These are phyloP conservation scores for Minunthozetes semirufus DNA, from an alignment of 2,888 invertebrate genomes.

Conservation along the genomic window DNA sequence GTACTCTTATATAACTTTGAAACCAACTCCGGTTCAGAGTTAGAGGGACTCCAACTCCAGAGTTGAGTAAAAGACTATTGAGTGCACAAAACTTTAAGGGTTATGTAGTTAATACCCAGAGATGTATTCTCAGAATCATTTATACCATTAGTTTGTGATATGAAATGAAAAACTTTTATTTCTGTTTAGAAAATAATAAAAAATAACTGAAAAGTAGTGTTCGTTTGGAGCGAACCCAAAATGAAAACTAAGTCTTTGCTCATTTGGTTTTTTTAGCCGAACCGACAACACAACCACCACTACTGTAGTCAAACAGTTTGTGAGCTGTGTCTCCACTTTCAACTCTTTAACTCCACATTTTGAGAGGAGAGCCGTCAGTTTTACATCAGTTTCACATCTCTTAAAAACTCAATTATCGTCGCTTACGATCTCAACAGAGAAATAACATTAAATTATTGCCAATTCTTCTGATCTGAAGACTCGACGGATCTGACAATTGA, in stretches of 20 bases:
- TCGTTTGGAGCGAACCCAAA: slow-evolving; percentile 4
- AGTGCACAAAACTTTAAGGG: background rate
- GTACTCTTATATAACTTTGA: background rate
- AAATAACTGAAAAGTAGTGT: background rate
- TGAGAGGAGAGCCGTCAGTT: background rate
- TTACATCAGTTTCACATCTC: background rate
- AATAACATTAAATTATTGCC: background rate
- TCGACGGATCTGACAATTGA: background rate
- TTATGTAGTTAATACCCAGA: too few species aligned
- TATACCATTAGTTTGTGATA: background rate
- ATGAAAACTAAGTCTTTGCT: slow-evolving; percentile 10
- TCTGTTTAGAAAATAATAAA: background rate
- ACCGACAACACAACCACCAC: slow-evolving; percentile 10
- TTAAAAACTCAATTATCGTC: slow-evolving; percentile 16
- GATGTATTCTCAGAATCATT: background rate
- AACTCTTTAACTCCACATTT: background rate
- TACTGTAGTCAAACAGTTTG: background rate
- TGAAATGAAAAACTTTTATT: background rate
- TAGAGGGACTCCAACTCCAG: slow-evolving; percentile 1
- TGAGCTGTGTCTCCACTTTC: background rate
- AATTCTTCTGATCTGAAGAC: background rate
- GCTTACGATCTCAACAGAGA: background rate
- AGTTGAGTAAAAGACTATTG: background rate
- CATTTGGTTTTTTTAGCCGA: slow-evolving; percentile 12
- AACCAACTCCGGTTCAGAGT: background rate